Evolutionary conservation across 2,797 vertebrate species (phyloP).

Genomic region (Microctenopoma stevenorrisi): DNA sequence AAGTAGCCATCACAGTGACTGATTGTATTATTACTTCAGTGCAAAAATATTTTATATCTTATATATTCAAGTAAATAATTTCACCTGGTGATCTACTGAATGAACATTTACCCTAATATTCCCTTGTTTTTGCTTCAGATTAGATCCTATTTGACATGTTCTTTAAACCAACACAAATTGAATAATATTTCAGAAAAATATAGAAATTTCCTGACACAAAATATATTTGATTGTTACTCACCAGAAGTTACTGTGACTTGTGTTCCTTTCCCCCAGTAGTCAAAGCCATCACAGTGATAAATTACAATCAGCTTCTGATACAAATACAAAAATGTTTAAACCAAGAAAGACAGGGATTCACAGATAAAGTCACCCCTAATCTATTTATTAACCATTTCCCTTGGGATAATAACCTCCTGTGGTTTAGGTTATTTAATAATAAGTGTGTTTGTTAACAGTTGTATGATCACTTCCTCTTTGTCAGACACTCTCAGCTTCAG

Average conservation of each 20-base stretch:
- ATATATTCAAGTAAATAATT: not conserved
- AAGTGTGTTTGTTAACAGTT: conserved; percentile 28
- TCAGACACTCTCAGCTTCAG: conserved; percentile 5
- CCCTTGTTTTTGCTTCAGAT: not conserved
- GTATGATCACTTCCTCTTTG: conserved; percentile 57
- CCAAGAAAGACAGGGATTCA: conserved; percentile 6
- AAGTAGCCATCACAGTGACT: conserved; percentile 48
- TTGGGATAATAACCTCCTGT: conserved; percentile 51
- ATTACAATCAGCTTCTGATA: conserved; percentile 22
- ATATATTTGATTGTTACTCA: conserved; percentile 40
- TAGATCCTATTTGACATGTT: not conserved
- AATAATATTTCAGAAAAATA: not conserved
- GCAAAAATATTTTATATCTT: conserved; percentile 41
- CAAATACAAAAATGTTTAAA: conserved; percentile 44
- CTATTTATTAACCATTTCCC: conserved; percentile 39
- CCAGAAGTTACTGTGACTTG: conserved; percentile 78
- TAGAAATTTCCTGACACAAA: not conserved
- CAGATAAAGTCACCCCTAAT: conserved; percentile 17
- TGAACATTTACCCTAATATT: not conserved
- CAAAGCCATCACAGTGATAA: conserved; percentile 66
- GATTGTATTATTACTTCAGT: conserved; percentile 15
- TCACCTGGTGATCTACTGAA: rapidly evolving
- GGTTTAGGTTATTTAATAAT: conserved; percentile 37
- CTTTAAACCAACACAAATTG: not conserved
- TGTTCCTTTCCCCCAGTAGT: conserved; percentile 80